These are phyloP conservation scores for Tetraneura akinire DNA, from an alignment of 1,140 invertebrate species.

Conservation along the genomic window DNA sequence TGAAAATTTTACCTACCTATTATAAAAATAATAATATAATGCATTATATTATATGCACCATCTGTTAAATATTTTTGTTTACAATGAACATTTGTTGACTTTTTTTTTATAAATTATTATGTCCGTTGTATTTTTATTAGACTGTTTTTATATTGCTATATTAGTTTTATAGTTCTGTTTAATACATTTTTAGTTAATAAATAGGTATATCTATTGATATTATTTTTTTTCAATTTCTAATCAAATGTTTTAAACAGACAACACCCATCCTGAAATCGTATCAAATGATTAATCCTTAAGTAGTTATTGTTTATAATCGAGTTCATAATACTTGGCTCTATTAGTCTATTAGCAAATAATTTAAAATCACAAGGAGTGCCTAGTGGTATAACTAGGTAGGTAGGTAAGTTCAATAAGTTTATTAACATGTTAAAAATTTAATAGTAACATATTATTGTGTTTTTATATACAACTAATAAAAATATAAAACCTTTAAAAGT, in stretches of 20 bases:
- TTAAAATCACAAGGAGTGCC: constrained; percentile 24
- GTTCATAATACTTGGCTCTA: neutral
- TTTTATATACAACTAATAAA: neutral
- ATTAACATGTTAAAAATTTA: neutral
- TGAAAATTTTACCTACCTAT: too few species aligned
- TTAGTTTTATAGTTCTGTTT: too few species aligned
- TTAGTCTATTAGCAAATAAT: constrained; percentile 34
- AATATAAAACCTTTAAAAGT: neutral
- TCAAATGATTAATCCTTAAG: neutral
- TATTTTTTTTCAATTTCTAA: constrained; percentile 16
- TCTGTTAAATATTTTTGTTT: too few species aligned
- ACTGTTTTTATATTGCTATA: too few species aligned
- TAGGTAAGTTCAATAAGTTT: constrained; percentile 5
- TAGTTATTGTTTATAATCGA: constrained; percentile 1
- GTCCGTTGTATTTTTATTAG: too few species aligned
- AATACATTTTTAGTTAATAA: too few species aligned
- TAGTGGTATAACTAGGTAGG: neutral
- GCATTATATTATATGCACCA: too few species aligned
- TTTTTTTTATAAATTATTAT: too few species aligned
- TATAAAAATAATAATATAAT: too few species aligned
- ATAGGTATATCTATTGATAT: too few species aligned
- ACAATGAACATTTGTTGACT: too few species aligned
- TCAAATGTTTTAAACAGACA: neutral
- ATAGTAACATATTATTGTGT: neutral
- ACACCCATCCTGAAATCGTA: constrained; percentile 29